Base-by-base conservation (phyloP, 2,113 vertebrate genomes). In the Rattus rattus region DNA sequence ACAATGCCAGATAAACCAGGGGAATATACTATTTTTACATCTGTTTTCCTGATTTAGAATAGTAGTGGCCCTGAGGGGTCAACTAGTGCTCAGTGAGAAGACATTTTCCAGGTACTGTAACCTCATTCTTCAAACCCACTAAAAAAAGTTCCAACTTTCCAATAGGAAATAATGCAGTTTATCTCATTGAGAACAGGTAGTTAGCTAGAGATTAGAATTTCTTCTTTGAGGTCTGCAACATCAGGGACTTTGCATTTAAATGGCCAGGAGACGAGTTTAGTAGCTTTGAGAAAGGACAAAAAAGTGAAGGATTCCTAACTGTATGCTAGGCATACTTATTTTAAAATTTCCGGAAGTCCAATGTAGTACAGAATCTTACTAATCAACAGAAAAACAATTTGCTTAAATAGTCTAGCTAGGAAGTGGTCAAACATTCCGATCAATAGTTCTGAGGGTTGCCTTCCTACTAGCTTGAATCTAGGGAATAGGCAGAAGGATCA, bases 311-410 rank as follows among this genome's bases (percentile, higher is more conserved):
- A 94, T 20, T 39, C 87, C 76, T 73, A 11, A 67, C 52, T 33
- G 4, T 67, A 24, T 39, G 43, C 36, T 87, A 73, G 69, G 49
- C 36, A 76, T 94, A 73, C 22, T 94, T 67, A 73, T 19, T 88
- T 93, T 84, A 75, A 94, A 79, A 49, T 49, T 69, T 33, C 67
- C 19, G 90, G 39, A 19, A 91, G n/a, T 28, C 77, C 83, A 72
- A 43, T 91, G 49, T 30, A 69, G 90, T 72, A 94, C 9, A 30
- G 76, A 61, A 86, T 80, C 54, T 75, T 79, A 61, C 86, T 96
- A 75, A 75, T 85, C 91, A 88, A 84, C 47, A 80, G 52, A 72
- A 49, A 90, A 92, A 36, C 36, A 70, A 95, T 49, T 86, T 94
- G 30, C 28, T 20, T 59, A 87, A 91, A 28, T 52, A 85, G 69